Conservation (phyloP, 1,140 invertebrate genomes). For the Calycopis cecrops region DNA sequence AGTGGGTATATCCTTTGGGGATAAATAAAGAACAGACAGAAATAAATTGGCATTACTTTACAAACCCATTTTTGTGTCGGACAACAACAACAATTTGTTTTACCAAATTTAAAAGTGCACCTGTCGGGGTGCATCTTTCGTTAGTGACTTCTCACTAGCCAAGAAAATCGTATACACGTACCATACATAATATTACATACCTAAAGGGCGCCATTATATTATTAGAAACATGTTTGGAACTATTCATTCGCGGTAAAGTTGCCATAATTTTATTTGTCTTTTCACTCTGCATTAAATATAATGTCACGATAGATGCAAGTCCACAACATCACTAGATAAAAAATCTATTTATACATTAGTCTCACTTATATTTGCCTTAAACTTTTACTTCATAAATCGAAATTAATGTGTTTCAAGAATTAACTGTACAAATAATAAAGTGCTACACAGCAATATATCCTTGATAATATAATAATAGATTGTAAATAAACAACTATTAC, state of each 20-base stretch:
- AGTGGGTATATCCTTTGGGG: too few relatives aligned
- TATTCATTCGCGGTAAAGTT: conserved; percentile 59
- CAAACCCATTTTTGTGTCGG: too few relatives aligned
- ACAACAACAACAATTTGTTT: too few relatives aligned
- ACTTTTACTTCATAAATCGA: not conserved
- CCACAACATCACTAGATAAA: conserved; percentile 17
- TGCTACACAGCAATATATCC: too few relatives aligned
- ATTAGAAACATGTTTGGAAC: conserved; percentile 46
- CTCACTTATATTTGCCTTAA: not conserved
- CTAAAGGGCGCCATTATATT: conserved; percentile 56
- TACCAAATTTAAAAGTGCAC: not conserved
- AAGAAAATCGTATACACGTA: not conserved
- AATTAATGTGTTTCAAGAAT: too few relatives aligned
- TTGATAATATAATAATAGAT: conserved; percentile 3
- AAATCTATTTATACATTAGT: conserved; percentile 12
- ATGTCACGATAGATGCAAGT: conserved; percentile 1
- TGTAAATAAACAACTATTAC: conserved; percentile 16
- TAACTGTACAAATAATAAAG: too few relatives aligned
- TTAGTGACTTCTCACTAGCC: too few relatives aligned
- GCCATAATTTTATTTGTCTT: conserved; percentile 40
- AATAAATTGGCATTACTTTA: not conserved
- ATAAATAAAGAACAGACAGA: not conserved
- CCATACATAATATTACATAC: conserved; percentile 22
- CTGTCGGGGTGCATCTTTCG: too few relatives aligned
- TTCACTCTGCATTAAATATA: conserved; percentile 15